Conservation (phyloP, 2,888 invertebrate genomes). For the Autographa gamma region DNA sequence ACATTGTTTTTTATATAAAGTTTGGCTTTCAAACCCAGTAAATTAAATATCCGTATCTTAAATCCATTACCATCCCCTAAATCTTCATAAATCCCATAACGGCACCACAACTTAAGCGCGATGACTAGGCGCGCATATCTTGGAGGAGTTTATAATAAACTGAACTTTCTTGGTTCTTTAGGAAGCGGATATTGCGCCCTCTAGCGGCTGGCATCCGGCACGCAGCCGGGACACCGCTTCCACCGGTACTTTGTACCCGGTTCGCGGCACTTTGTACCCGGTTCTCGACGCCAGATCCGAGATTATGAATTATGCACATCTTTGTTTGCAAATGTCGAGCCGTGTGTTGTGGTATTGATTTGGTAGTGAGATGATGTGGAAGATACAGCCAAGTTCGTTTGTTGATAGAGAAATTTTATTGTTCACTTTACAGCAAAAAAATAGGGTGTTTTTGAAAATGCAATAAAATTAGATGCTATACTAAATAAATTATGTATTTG, state of each 20-base stretch:
- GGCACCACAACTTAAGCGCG: not conserved
- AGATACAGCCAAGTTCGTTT: not conserved
- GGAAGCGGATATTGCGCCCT: constrained; percentile 67
- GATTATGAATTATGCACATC: constrained; percentile 34
- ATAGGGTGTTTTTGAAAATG: too few relatives aligned
- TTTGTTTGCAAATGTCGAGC: constrained; percentile 38
- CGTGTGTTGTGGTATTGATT: not conserved
- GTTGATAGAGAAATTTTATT: not conserved
- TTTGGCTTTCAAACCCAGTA: not conserved
- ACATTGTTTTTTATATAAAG: too few relatives aligned
- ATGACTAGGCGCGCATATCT: constrained; percentile 46
- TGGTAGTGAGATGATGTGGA: not conserved
- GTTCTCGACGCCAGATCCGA: constrained; percentile 36
- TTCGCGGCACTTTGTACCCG: constrained; percentile 47
- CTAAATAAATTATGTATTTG: too few relatives aligned
- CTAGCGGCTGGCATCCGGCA: constrained; percentile 57
- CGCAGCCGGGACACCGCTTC: constrained; percentile 56
- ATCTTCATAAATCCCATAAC: constrained; percentile 9
- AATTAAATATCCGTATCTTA: not conserved
- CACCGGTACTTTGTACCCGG: constrained; percentile 53
- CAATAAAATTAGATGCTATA: too few relatives aligned
- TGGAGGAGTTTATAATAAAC: constrained; percentile 44
- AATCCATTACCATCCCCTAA: not conserved
- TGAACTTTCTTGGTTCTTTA: constrained; percentile 48
- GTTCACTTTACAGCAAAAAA: not conserved